Conservation (phyloP, 2,797 vertebrate genomes). For the Platalea minor region DNA sequence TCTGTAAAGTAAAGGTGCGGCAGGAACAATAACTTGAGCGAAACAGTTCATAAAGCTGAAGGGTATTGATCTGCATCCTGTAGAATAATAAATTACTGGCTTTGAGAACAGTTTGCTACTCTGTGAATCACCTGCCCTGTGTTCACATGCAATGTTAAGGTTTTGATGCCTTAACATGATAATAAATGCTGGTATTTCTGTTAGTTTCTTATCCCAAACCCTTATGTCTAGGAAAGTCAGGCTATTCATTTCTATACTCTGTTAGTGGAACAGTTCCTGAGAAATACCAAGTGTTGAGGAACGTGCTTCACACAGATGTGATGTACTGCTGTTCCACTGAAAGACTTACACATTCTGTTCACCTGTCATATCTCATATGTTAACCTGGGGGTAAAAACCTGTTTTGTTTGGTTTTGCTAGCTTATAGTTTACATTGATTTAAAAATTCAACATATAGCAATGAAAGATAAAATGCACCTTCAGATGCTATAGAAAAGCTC, state of each 20-base stretch:
- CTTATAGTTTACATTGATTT: background rate
- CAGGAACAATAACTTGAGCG: background rate
- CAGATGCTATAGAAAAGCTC: background rate
- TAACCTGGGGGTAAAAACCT: background rate
- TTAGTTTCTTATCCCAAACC: background rate
- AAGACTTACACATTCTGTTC: background rate
- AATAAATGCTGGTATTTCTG: background rate
- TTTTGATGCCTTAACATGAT: background rate
- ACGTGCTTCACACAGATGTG: background rate
- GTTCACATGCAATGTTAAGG: background rate
- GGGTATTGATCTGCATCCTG: background rate
- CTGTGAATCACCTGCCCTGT: background rate
- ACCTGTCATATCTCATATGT: background rate
- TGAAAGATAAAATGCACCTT: background rate
- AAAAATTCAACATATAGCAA: background rate
- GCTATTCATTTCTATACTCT: accelerated
- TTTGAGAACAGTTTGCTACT: background rate
- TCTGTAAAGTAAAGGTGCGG: background rate
- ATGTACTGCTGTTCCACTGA: accelerated
- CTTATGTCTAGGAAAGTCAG: background rate
- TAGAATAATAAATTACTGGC: background rate
- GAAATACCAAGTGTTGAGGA: background rate
- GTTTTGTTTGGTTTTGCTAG: background rate
- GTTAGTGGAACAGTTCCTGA: background rate
- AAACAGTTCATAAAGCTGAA: background rate